These are phyloP conservation scores for Drosophila vallismaia DNA, from an alignment of 2,888 invertebrate species.

Conservation along the genomic window DNA sequence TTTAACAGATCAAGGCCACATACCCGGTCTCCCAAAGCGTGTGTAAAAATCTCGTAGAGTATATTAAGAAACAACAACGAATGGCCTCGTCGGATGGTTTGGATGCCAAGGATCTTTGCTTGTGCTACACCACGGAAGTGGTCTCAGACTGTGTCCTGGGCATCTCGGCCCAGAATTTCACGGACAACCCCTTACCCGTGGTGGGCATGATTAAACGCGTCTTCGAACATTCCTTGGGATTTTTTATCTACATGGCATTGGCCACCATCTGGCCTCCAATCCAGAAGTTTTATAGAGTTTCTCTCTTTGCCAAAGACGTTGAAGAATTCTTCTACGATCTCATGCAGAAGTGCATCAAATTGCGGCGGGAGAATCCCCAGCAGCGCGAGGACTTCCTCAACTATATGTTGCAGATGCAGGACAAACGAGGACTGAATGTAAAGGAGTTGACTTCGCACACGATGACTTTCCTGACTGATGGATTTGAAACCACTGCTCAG, in stretches of 20 bases:
- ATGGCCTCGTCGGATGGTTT: constrained; percentile 78
- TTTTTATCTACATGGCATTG: constrained; percentile 59
- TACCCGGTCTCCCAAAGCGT: constrained; percentile 84
- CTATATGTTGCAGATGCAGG: constrained; percentile 78
- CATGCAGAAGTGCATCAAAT: constrained; percentile 66
- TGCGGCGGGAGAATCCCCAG: constrained; percentile 58
- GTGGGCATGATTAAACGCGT: constrained; percentile 73
- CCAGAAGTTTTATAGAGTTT: constrained; percentile 58
- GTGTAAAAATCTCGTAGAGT: constrained; percentile 82
- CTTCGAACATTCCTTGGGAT: constrained; percentile 70
- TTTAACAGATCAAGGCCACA: constrained; percentile 82
- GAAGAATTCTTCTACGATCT: constrained; percentile 82
- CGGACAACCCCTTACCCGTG: constrained; percentile 73
- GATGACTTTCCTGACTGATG: constrained; percentile 81
- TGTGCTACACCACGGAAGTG: constrained; percentile 83
- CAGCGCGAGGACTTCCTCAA: constrained; percentile 78
- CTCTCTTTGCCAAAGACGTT: constrained; percentile 85
- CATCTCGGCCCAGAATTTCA: constrained; percentile 83
- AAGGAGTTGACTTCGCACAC: constrained; percentile 72
- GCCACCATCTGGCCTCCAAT: constrained; percentile 76
- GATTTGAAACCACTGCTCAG: constrained; percentile 79
- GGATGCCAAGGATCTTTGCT: constrained; percentile 82
- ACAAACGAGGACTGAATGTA: constrained; percentile 71
- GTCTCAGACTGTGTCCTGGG: constrained; percentile 84
- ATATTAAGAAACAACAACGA: constrained; percentile 78